Evolutionary conservation across 1,140 invertebrate species (phyloP), one percentile per base, ranked within the genome.

Genomic region (Nixonia krombeini): DNA sequence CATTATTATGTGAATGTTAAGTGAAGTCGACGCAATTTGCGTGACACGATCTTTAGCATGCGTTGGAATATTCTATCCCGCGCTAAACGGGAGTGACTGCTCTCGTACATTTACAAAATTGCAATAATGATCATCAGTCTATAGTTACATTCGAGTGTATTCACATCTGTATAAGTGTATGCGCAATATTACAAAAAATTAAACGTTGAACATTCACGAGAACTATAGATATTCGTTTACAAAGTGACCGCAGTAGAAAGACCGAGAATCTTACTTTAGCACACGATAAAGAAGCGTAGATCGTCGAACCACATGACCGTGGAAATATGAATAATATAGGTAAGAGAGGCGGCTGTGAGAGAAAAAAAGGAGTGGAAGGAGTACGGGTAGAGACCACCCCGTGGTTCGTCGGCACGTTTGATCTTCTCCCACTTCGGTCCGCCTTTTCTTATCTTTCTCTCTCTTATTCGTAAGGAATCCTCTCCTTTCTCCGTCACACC

Each of bases 371-470:
- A 65, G 52, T 62, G 65, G 70, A 61, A 64, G 55, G 62, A 69
- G 62, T 73, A 72, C 74, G 80, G 76, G 77, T 79, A 79, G 80
- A 83, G 82, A 84, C 83, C 83, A 84, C 83, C 83, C 83, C 83
- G 83, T 84, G 82, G 82, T 73, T 81, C 58, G 82, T 81, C 84
- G 84, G 84, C 81, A 78, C 83, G 71, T 85, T 85, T 85, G 82
- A 85, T 85, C 83, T 85, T 84, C 81, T 79, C 83, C 83, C 76
- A 81, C 82, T 59, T 59, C 41, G 28, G 4, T 9, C 45, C 65
- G 53, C 67, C 69, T 76, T 73, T 17, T 37, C 28, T 49, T 37
- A 25, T 40, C n/a, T 38, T 51, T 35, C 26, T 58, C 67, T 52
- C 23, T 57, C 53, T 70, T 62, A 44, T 53, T 59, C 41, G 12